A percentile compares a stretch with the other conserved stretches of the same genome.
These are phyloP conservation scores for Zeuzera pyrina DNA, from an alignment of 2,888 invertebrate species.

Conservation along the genomic window DNA sequence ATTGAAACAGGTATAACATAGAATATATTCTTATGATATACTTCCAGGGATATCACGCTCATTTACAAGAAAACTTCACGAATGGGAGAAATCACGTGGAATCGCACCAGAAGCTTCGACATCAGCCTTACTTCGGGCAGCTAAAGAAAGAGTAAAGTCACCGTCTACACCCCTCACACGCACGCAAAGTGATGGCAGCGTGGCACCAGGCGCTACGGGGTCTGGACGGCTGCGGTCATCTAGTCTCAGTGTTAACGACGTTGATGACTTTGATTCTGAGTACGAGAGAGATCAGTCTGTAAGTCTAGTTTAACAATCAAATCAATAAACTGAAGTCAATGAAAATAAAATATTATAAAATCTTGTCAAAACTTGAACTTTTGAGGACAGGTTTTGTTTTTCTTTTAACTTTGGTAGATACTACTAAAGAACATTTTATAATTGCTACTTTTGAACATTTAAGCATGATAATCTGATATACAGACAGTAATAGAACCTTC, in stretches of 20 bases:
- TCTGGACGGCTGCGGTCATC: constrained; percentile 79
- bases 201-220: constrained; percentile 71
- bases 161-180: constrained; percentile 71
- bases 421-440: no score
- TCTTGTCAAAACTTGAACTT: no score
- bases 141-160: constrained; percentile 37
- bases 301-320: no score
- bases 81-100: constrained; percentile 92
- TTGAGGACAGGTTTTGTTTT: no score
- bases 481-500: no score
- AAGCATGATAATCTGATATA: no score
- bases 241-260: constrained; percentile 81
- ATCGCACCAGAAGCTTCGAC: constrained; percentile 90
- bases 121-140: constrained; percentile 79
- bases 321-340: no score
- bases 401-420: no score
- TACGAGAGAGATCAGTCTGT: constrained; percentile 69
- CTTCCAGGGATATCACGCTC: constrained; percentile 82
- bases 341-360: no score
- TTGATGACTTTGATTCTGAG: constrained; percentile 74
- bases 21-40: no score
- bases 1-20: no score
- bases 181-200: constrained; percentile 85
- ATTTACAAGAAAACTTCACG: constrained; percentile 90
- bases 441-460: no score